Base-by-base conservation (phyloP, 2,797 vertebrate genomes). In the Hybognathus amarus region DNA sequence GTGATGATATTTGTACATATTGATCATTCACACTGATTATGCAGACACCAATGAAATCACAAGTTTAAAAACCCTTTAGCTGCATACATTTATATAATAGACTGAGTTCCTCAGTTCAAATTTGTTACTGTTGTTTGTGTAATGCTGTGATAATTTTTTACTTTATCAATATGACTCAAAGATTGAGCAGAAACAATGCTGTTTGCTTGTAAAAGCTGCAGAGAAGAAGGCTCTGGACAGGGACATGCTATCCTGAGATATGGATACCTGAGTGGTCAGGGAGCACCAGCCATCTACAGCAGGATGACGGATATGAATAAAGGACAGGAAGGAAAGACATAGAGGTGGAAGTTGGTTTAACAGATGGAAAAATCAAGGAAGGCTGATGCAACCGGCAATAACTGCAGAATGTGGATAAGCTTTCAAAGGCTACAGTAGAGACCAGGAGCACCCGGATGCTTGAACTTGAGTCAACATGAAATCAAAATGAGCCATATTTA, bases 231-330 rank as follows among this genome's bases (percentile, higher is more conserved):
- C 79, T 87, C 86, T 88, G 42, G 47, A 88, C 40, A 74, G 66
- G 83, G 52, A 69, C 84, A 78, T 82, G 45, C 56, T 79, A 86
- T 75, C 87, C 83, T 33, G n/a, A 69, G 75, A 66, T 63, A 17
- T 47, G 42, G 90, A 90, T 95, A 96, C 95, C 95, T 95, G 95
- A 80, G 94, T 94, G 87, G 94, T 95, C 90, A 95, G 92, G 83
- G 93, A 90, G 93, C 93, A 87, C 94, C 95, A 77, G 92, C 90
- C 87, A 95, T 92, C 95, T 96, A 91, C 85, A 93, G 77, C 91
- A 80, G 88, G 74, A 87, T 77, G 84, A 69, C 27, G 83, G 86
- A 87, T 89, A 91, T 88, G 86, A 73, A 81, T 75, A 74, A 70
- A 68, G 22, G 45, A 80, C 22, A 84, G 83, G 79, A 86, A 79